Base-by-base conservation (phyloP, 2,113 vertebrate genomes). In the Trochalopteron elliotii region DNA sequence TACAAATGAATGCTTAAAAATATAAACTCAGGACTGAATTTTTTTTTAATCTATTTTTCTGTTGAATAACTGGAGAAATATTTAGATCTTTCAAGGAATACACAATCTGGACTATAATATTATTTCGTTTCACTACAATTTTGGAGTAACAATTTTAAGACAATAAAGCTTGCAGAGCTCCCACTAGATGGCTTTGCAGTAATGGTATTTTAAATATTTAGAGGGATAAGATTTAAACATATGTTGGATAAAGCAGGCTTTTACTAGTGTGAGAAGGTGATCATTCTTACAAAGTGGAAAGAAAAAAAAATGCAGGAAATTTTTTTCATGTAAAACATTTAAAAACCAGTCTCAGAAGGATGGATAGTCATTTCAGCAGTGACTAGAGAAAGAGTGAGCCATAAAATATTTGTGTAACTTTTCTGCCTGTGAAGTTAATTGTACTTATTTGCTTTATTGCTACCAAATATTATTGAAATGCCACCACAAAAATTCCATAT, bases 1-100 rank as follows among this genome's bases (percentile, higher is more conserved):
- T 68, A 63, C 35, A 94, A 86, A 84, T 77, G 18, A 91, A 63
- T 93, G 87, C 59, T 52, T 86, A 55, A 91, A 94, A 95, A 87
- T 84, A 15, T 53, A 95, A 96, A 39, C 27, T 93, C 42, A 42
- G 10, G 44, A 64, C 37, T 63, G 9, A 93, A 91, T 93, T 56
- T 49, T 69, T 42, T 89, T 89, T 91, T 31, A 15, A 53, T 86
- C 25, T n/a, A 18, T 42, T 24, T 92, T 44, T 79, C 22, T 93
- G 8, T 57, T 65, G 39, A 59, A 44, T 90, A 87, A 77, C 18
- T 47, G 63, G 59, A 72, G 30, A 90, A 89, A 81, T 14, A 30
- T 65, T 93, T 64, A 80, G 60, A 78, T 57, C 4, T 83, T 91
- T 75, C 20, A 90, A 81, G 39, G 11, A 69, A 70, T 20, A 39